Conservation (phyloP, 2,113 vertebrate genomes). For the Oreocharis arfaki region DNA sequence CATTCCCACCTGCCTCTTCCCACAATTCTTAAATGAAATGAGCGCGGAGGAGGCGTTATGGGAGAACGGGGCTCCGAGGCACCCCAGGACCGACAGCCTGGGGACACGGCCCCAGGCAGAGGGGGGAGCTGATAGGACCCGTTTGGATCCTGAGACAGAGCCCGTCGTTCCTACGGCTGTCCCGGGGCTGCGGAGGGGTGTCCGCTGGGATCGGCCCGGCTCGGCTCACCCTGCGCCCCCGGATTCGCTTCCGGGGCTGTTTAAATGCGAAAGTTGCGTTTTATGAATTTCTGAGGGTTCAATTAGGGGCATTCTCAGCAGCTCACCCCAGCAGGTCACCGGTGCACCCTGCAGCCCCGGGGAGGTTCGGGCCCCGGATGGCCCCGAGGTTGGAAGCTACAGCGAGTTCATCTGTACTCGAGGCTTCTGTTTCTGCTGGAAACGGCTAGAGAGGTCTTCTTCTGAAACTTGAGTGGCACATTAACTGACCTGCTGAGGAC, state of each 20-base stretch:
- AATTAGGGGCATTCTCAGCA: background rate
- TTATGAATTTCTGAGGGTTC: background rate
- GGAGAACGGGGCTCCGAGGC: background rate
- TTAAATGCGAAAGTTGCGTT: accelerated
- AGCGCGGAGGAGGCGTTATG: background rate
- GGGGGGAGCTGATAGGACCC: background rate
- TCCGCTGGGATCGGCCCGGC: background rate
- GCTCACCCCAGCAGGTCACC: background rate
- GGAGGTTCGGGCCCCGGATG: too few relatives aligned
- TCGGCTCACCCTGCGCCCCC: background rate
- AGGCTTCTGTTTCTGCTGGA: background rate
- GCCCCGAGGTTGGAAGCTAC: background rate
- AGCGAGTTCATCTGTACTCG: background rate
- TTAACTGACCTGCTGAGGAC: background rate
- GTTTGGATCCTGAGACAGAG: background rate
- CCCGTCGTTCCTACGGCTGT: background rate
- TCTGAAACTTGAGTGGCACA: background rate
- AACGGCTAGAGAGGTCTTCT: background rate
- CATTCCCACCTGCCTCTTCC: background rate
- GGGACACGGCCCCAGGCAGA: too few relatives aligned
- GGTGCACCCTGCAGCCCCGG: background rate
- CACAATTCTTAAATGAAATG: accelerated
- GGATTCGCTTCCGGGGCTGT: too few relatives aligned
- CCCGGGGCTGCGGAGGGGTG: background rate
- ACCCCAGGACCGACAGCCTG: background rate